A percentile compares a stretch with the other conserved stretches of the same genome.
phyloP scores from a whole-genome alignment of 2,113 vertebrate genomes.

The Pampusana beccarii region DNA sequence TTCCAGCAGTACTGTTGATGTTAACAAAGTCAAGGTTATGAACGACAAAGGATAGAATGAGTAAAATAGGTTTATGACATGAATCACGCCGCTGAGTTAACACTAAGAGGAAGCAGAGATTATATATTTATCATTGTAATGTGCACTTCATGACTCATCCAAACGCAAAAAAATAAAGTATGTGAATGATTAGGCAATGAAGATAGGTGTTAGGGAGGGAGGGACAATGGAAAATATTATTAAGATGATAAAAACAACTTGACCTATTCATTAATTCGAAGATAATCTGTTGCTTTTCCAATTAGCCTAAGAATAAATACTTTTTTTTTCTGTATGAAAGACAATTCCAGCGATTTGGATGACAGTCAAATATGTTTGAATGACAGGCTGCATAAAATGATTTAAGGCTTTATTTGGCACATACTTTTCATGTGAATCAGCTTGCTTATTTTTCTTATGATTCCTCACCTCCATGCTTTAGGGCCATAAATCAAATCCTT shows the following conservation, averaged over 20 bases:
- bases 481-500: neutral
- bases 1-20: neutral
- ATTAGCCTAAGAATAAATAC: constrained; percentile 53
- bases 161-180: neutral
- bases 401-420: constrained; percentile 53
- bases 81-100: constrained; percentile 40
- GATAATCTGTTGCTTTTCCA: constrained; percentile 23
- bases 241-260: constrained; percentile 16
- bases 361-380: constrained; percentile 37
- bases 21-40: constrained; percentile 9
- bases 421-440: constrained; percentile 42
- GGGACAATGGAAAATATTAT: constrained; percentile 35
- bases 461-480: constrained; percentile 13
- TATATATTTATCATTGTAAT: constrained; percentile 34
- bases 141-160: constrained; percentile 39
- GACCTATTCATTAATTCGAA: constrained; percentile 44
- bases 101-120: constrained; percentile 40
- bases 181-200: constrained; percentile 28
- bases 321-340: neutral
- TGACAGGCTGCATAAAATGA: constrained; percentile 28
- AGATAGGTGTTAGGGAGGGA: constrained; percentile 36
- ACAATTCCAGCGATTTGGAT: constrained; percentile 41
- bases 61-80: neutral
- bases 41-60: constrained; percentile 1
- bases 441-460: constrained; percentile 23